Conservation (phyloP, 2,888 invertebrate species). For the Zeuzera pyrina region DNA sequence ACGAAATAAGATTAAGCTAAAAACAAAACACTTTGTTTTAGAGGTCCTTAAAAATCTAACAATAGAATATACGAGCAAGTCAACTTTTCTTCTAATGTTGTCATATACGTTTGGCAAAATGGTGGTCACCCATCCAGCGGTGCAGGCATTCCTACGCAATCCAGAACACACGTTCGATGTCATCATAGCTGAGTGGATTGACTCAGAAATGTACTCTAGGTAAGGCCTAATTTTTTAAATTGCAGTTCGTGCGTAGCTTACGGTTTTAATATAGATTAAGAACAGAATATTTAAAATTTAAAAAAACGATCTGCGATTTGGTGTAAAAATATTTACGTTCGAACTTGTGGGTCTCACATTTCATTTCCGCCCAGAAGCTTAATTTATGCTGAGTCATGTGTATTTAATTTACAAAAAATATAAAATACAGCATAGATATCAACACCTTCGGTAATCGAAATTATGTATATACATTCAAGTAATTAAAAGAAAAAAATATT, state of each 20-base stretch:
- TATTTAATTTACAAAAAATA: too few species aligned
- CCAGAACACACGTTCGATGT: slow-evolving; percentile 10
- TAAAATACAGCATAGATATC: too few species aligned
- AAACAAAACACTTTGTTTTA: neutral
- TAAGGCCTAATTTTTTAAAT: slow-evolving; percentile 1
- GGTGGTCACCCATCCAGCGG: slow-evolving; percentile 8
- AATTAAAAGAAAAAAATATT: neutral
- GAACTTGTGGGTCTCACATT: too few species aligned
- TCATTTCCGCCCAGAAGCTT: too few species aligned
- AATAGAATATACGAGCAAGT: slow-evolving; percentile 6
- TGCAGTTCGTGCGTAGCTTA: too few species aligned
- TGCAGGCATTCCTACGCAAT: slow-evolving; percentile 8
- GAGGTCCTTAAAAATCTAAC: neutral
- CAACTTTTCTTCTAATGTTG: slow-evolving; percentile 8
- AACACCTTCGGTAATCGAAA: too few species aligned
- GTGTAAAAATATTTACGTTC: too few species aligned
- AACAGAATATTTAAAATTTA: too few species aligned
- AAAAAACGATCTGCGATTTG: too few species aligned
- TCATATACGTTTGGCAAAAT: slow-evolving; percentile 7
- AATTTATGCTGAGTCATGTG: too few species aligned
- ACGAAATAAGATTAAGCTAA: neutral
- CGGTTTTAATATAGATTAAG: too few species aligned
- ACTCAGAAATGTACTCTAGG: slow-evolving; percentile 13
- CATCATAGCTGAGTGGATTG: slow-evolving; percentile 13
- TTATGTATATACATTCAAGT: too few species aligned